These are phyloP conservation scores for Mycetomoellerius zeteki DNA, from an alignment of 1,140 invertebrate genomes.

Conservation along the genomic window DNA sequence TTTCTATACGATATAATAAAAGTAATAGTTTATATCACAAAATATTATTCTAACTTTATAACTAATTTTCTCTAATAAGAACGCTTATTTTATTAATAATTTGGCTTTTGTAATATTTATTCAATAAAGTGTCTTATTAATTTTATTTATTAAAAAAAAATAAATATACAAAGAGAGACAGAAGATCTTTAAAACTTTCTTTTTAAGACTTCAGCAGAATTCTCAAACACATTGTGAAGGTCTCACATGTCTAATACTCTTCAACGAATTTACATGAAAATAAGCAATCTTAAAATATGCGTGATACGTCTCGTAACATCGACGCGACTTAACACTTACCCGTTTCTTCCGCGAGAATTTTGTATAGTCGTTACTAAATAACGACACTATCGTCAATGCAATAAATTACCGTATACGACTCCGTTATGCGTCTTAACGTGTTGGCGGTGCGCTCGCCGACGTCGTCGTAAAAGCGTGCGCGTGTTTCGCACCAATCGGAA, in stretches of 20 bases:
- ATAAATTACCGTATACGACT: slow-evolving; percentile 55
- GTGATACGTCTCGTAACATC: neutral
- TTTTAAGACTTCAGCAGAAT: neutral
- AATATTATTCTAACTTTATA: neutral
- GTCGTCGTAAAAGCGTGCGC: slow-evolving; percentile 40
- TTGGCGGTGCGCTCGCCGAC: slow-evolving; percentile 19
- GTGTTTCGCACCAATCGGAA: slow-evolving; percentile 30
- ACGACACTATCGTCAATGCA: slow-evolving; percentile 25
- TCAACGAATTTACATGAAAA: slow-evolving; percentile 47
- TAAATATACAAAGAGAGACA: neutral
- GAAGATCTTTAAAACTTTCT: neutral
- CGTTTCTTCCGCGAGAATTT: slow-evolving; percentile 28
- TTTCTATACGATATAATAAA: neutral
- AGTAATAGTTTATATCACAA: neutral
- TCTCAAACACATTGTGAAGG: slow-evolving; percentile 11
- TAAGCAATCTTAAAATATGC: slow-evolving; percentile 30
- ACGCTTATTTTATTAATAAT: neutral
- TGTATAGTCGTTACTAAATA: slow-evolving; percentile 25
- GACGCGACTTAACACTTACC: slow-evolving; percentile 9
- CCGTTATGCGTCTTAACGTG: slow-evolving; percentile 44
- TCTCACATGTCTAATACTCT: neutral
- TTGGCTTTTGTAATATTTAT: neutral
- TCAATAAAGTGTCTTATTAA: neutral
- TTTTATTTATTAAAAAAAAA: slow-evolving; percentile 5
- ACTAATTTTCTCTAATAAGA: neutral